Evolutionary conservation across 2,888 invertebrate species (phyloP), one percentile per base, ranked within the genome.

Genomic region (Hirtodrosophila histrioides): DNA sequence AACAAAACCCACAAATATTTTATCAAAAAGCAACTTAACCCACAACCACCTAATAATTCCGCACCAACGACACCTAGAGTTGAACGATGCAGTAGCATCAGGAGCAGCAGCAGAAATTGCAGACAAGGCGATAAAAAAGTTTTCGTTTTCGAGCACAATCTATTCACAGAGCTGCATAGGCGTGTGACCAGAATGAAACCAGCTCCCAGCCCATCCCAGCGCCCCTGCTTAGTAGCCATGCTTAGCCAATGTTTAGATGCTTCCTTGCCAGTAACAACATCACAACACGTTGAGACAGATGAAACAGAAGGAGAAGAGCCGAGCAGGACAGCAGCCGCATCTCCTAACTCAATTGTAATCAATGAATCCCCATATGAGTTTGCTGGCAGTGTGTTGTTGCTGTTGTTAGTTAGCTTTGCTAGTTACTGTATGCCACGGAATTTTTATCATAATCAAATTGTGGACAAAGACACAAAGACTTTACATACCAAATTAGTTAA

Each of bases 1-100:
- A 89, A 88, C 89, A 89, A 90, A 88, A 77, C 88, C 76, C 86
- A 89, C 74, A 91, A 91, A 86, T 91, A 91, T 86, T 91, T 90
- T 89, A 90, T 91, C 82, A 90, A 90, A 84, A 91, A 91, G 87
- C 75, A 85, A 73, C 67, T 69, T 78, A 77, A 76, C 69, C 81
- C 68, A 71, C 86, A 86, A 72, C 88, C 86, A 85, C 79, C 60
- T 78, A 71, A 74, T 64, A 76, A 63, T 75, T 75, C 77, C 87
- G 85, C 87, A 82, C 79, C 83, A 69, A 79, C 66, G 76, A 87
- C 70, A 70, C 76, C 76, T 58, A 74, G 54, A 82, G 53, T 69
- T 70, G 70, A 78, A 57, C 64, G 58, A 65, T 57, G 29, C 29
- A 61, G 37, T 39, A 50, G 54, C 53, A 17, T 17, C 17, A 17